Evolutionary conservation across 1,140 invertebrate genomes (phyloP).

Genomic region (Paralvinella palmiformis): DNA sequence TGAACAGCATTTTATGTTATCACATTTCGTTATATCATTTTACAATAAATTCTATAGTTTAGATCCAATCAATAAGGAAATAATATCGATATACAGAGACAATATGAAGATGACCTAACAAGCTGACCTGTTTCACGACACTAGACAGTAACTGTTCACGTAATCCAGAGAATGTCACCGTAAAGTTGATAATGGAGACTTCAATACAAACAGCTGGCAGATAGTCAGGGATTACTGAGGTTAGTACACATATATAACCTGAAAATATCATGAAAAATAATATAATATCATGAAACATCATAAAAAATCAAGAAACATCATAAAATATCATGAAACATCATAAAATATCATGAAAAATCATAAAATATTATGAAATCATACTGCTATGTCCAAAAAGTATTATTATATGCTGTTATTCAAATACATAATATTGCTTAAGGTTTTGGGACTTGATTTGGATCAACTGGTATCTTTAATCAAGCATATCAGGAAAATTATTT

Average conservation of each 20-base stretch:
- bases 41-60: too few relatives aligned
- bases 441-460: too few relatives aligned
- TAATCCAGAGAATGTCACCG: conserved; percentile 47
- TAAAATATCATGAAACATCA: neutral
- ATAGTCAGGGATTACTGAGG: conserved; percentile 45
- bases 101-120: neutral
- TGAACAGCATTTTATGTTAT: too few relatives aligned
- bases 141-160: conserved; percentile 48
- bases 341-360: neutral
- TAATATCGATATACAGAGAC: too few relatives aligned
- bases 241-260: conserved; percentile 51
- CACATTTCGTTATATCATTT: too few relatives aligned
- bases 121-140: conserved; percentile 40
- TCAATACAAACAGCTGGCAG: conserved; percentile 43
- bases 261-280: conserved; percentile 24
- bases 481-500: too few relatives aligned
- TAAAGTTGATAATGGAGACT: conserved; percentile 49
- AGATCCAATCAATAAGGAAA: too few relatives aligned
- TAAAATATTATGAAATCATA: neutral
- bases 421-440: too few relatives aligned
- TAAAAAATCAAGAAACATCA: neutral
- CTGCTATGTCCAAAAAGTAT: neutral
- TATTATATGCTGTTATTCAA: too few relatives aligned
- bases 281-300: neutral
- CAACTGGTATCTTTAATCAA: too few relatives aligned